Percentiles rank a stretch among this genome's conserved stretches.
Conservation (phyloP, 2,888 invertebrate species). For the Poecilobothrus nobilitatus region DNA sequence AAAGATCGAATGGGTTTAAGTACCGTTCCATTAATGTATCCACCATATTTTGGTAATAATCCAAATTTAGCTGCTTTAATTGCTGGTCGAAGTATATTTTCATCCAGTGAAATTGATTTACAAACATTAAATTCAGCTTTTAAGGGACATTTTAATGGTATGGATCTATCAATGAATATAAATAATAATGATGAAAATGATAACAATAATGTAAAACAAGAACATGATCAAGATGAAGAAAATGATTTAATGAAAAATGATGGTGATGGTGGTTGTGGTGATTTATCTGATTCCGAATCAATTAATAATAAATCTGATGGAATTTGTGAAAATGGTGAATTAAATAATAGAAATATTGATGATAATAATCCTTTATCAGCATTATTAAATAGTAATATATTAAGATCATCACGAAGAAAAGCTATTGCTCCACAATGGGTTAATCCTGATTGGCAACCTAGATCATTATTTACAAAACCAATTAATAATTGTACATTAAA, state of each 20-base stretch:
- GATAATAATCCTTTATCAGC: conserved; percentile 22
- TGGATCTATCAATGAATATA: conserved; percentile 58
- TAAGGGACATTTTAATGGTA: conserved; percentile 73
- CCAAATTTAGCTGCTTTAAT: conserved; percentile 69
- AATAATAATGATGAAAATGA: conserved; percentile 24
- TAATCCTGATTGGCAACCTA: conserved; percentile 77
- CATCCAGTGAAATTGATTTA: conserved; percentile 49
- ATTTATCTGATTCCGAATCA: conserved; percentile 28
- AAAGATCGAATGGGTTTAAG: conserved; percentile 74
- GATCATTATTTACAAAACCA: neutral
- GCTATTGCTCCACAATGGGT: conserved; percentile 97
- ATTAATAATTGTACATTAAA: neutral
- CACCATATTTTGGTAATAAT: conserved; percentile 69
- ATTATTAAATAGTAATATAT: conserved; percentile 28
- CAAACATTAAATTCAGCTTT: conserved; percentile 51
- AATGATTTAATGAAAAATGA: conserved; percentile 48
- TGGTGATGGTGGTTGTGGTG: conserved; percentile 21
- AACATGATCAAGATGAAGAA: conserved; percentile 52
- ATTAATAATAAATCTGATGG: conserved; percentile 22
- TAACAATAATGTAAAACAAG: conserved; percentile 52
- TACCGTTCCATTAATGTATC: conserved; percentile 69
- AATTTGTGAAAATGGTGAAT: conserved; percentile 22
- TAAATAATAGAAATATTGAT: neutral
- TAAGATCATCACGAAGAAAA: conserved; percentile 68
- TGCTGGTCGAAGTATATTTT: conserved; percentile 54